Evolutionary conservation across 2,888 invertebrate species (phyloP).

Genomic region (Heteromyza rotundicornis): DNA sequence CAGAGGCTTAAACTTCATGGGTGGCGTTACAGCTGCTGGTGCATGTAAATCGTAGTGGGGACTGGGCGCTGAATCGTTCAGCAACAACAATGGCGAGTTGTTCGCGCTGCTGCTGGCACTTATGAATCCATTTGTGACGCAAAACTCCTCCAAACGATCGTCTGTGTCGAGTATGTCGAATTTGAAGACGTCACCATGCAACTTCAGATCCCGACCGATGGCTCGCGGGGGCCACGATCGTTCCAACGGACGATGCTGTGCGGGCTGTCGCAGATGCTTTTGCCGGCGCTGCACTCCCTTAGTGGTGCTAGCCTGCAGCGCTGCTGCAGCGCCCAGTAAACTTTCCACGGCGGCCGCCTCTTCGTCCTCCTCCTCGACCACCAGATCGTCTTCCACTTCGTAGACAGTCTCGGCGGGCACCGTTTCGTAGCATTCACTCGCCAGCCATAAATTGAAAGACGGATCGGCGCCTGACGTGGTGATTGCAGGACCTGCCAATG

Average conservation of each 20-base stretch:
- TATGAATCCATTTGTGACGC: constrained; percentile 64
- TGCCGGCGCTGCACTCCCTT: constrained; percentile 36
- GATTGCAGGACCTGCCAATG: constrained; percentile 65
- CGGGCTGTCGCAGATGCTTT: constrained; percentile 47
- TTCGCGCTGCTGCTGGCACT: constrained; percentile 49
- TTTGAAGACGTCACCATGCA: constrained; percentile 79
- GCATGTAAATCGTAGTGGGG: constrained; percentile 37
- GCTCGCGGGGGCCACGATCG: constrained; percentile 75
- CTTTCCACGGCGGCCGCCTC: constrained; percentile 54
- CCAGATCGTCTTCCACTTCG: constrained; percentile 36
- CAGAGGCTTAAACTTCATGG: constrained; percentile 66
- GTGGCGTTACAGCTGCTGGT: constrained; percentile 29
- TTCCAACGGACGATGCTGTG: constrained; percentile 76
- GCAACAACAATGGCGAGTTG: constrained; percentile 48
- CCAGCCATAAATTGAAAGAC: constrained; percentile 59
- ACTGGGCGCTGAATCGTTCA: constrained; percentile 38
- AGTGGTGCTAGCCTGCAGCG: constrained; percentile 43
- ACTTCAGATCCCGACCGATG: constrained; percentile 60
- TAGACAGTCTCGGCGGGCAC: constrained; percentile 59
- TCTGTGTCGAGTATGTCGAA: constrained; percentile 87
- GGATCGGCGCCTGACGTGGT: constrained; percentile 38
- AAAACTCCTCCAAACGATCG: constrained; percentile 62
- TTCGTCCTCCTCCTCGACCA: constrained; percentile 38
- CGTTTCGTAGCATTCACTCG: constrained; percentile 60
- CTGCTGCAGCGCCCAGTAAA: constrained; percentile 55